Percentiles rank a stretch among this genome's conserved stretches.
Conservation (phyloP, 2,797 vertebrate genomes). For the Oophaga sylvatica region DNA sequence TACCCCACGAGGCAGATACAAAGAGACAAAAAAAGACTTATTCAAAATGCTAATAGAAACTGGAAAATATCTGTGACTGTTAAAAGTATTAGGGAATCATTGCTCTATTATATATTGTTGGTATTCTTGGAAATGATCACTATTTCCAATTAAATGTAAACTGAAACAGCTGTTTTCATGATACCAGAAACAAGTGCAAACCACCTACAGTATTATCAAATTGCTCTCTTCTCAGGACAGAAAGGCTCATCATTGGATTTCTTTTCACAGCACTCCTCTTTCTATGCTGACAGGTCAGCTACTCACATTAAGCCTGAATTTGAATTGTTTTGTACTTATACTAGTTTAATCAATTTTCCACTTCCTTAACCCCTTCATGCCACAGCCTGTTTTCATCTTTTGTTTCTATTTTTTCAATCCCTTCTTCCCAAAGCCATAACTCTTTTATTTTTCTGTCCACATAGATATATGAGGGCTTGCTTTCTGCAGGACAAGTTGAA, state of each 20-base stretch:
- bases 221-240: background rate
- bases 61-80: constrained; percentile 14
- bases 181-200: constrained; percentile 4
- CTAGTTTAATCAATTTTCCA: no score
- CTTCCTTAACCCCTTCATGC: no score
- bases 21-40: background rate
- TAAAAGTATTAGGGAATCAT: constrained; percentile 22
- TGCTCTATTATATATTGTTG: background rate
- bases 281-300: background rate
- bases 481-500: no score
- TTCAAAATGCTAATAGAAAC: constrained; percentile 37
- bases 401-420: no score
- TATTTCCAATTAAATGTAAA: constrained; percentile 8
- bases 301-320: background rate
- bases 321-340: background rate
- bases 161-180: background rate
- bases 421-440: no score
- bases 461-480: no score
- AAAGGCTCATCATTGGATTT: background rate
- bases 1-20: background rate
- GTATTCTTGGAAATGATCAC: background rate
- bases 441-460: no score
- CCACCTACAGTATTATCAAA: background rate
- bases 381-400: no score
- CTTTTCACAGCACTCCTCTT: background rate